Conservation (phyloP, 2,797 vertebrate genomes). For the Xiphophorus birchmanni region DNA sequence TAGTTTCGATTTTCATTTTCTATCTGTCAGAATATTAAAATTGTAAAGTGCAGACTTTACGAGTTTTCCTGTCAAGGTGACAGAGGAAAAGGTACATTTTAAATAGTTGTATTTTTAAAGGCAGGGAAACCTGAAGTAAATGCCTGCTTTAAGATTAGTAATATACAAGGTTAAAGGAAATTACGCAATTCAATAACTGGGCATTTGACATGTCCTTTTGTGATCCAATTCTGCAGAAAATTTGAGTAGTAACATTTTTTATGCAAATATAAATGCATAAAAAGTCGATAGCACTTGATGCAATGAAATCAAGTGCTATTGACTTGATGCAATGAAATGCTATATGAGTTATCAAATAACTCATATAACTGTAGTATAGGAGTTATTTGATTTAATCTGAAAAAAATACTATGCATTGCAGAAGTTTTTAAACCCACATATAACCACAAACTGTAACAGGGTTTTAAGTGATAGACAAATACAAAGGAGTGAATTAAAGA, state of each 20-base stretch:
- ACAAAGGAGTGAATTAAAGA: not conserved
- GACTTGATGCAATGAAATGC: too few species aligned
- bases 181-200: not conserved
- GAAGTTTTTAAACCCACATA: not conserved
- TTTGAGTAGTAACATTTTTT: not conserved
- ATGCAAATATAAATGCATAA: not conserved
- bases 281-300: too few species aligned
- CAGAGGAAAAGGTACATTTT: not conserved
- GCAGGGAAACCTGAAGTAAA: not conserved
- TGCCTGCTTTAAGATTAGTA: not conserved
- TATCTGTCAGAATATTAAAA: not conserved
- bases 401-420: not conserved
- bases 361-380: not conserved
- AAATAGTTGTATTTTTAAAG: not conserved
- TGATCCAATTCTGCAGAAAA: not conserved
- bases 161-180: not conserved
- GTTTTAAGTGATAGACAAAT: not conserved
- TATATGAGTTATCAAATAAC: too few species aligned
- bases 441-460: not conserved
- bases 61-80: not conserved
- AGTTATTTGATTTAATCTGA: not conserved
- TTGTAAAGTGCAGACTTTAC: constrained; percentile 14
- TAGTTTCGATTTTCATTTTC: not conserved
- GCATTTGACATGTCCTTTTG: not conserved
- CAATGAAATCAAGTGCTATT: too few species aligned